Conservation (phyloP, 2,888 invertebrate species). For the Heliconius ethilla region DNA sequence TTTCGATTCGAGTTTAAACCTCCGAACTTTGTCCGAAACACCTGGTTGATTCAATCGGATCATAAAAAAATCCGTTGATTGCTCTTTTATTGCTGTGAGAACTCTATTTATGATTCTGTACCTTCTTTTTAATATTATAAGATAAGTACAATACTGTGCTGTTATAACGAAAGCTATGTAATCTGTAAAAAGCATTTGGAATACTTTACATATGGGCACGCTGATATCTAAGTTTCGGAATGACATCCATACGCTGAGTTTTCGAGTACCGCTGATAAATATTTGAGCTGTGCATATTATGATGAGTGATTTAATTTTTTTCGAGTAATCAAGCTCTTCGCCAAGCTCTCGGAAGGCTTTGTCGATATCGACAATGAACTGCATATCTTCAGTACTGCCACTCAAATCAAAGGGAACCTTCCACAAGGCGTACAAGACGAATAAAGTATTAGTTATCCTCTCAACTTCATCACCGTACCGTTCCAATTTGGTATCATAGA, state of each 20-base stretch:
- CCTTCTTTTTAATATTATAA: conserved; percentile 54
- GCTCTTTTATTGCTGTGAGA: conserved; percentile 53
- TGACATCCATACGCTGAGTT: conserved; percentile 55
- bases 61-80: conserved; percentile 54
- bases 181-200: conserved; percentile 59
- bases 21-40: conserved; percentile 48
- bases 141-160: conserved; percentile 55
- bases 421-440: conserved; percentile 56
- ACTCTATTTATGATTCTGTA: conserved; percentile 59
- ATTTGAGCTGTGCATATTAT: conserved; percentile 50
- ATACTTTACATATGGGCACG: conserved; percentile 59
- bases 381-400: conserved; percentile 49
- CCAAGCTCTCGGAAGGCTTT: conserved; percentile 54
- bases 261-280: conserved; percentile 50
- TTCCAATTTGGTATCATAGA: conserved; percentile 62
- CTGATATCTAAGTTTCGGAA: conserved; percentile 49
- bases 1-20: conserved; percentile 53
- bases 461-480: conserved; percentile 66
- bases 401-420: conserved; percentile 57
- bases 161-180: conserved; percentile 54
- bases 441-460: conserved; percentile 52
- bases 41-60: conserved; percentile 49
- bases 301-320: conserved; percentile 49
- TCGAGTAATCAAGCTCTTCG: conserved; percentile 53
- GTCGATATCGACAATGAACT: conserved; percentile 57